These are phyloP conservation scores for Fukomys damarensis DNA, from an alignment of 2,113 vertebrate species.

Conservation along the genomic window DNA sequence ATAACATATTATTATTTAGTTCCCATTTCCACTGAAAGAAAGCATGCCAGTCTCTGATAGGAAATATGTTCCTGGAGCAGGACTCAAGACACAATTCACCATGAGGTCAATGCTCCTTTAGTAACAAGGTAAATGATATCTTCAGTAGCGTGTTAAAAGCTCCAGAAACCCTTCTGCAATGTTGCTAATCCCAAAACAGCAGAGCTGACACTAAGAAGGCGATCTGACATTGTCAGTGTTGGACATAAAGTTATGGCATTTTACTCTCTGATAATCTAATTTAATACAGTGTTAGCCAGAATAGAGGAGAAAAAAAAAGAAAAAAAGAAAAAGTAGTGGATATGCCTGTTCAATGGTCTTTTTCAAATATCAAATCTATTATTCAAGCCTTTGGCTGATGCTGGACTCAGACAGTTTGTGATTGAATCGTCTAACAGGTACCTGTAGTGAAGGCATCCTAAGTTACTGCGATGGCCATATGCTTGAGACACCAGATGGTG, in stretches of 20 bases:
- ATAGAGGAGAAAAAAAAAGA: neutral
- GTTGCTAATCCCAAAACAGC: neutral
- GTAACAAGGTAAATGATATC: slow-evolving; percentile 38
- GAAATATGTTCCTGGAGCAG: slow-evolving; percentile 33
- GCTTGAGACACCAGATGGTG: slow-evolving; percentile 70
- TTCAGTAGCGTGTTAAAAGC: neutral
- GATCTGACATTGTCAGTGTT: neutral
- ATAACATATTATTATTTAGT: slow-evolving; percentile 33
- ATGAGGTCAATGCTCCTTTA: neutral
- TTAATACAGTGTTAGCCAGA: neutral
- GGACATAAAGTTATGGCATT: neutral
- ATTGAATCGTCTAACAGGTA: slow-evolving; percentile 68
- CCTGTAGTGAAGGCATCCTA: slow-evolving; percentile 63
- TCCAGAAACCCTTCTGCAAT: neutral
- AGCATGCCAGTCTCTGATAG: neutral
- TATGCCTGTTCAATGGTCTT: neutral
- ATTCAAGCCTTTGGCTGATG: neutral
- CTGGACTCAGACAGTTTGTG: slow-evolving; percentile 22
- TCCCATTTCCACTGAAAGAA: slow-evolving; percentile 35
- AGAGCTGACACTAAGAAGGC: neutral
- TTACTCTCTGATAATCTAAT: neutral
- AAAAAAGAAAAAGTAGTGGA: neutral
- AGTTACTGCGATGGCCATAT: slow-evolving; percentile 71
- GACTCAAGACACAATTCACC: slow-evolving; percentile 34
- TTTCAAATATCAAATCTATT: neutral